Base-by-base conservation (phyloP, 2,888 invertebrate genomes). In the Acheta domesticus region DNA sequence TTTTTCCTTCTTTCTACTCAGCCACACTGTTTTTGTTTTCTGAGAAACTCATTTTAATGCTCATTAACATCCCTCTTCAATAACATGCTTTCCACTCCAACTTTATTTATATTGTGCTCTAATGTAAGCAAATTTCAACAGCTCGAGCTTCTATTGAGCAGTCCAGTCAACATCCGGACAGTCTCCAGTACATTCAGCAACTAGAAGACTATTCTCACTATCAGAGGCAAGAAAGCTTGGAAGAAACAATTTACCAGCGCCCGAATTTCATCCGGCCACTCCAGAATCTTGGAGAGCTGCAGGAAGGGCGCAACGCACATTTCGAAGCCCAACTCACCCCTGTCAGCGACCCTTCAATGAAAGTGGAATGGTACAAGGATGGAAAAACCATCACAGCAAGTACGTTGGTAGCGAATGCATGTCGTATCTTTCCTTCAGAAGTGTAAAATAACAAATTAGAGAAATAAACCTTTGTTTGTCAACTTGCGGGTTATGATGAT, bases 341-440 rank as follows among this genome's bases (percentile, higher is more conserved):
- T 81, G 96, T 96, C 79, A 96, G 95, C 85, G 97, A 97, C 86
- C 94, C 96, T 79, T 94, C 94, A 76, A 96, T 97, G 96, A 93
- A 94, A 89, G 95, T 96, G 85, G 96, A 97, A 88, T 97, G 96
- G 96, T 96, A 94, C 89, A 96, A 96, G 89, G 96, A 96, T 91
- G 98, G 97, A 84, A 92, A 93, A 87, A 93, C 97, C 49, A 94
- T 99, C 85, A 97, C 96, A 89, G 96, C 97, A 86, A 98, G 98
- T 90, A 84, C 86, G 88, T 85, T 49, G 16, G n/a, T 21, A 36
- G 36, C 5, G 36, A 36, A 36, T 36, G 36, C 36, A 5, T 5
- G 5, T 5, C 36, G 14, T 77, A 16, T 11, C 20, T 36, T 48
- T 48, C 48, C 48, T 36, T 36, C 36, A 36, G 36, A 36, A 36